These are phyloP conservation scores for Acanthisitta chloris DNA, from an alignment of 2,113 vertebrate genomes.

Conservation along the genomic window DNA sequence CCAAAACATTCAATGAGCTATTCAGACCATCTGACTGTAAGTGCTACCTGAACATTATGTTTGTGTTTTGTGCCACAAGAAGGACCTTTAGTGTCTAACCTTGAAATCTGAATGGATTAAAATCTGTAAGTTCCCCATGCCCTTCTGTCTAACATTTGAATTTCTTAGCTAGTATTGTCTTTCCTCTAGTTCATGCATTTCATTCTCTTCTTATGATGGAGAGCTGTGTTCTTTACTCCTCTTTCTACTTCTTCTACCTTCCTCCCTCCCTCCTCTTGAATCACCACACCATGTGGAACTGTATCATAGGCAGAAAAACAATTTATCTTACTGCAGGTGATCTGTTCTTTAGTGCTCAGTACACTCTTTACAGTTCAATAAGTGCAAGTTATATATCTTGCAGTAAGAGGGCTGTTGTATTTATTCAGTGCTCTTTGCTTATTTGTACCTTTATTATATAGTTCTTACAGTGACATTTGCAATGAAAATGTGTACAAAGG, in stretches of 20 bases:
- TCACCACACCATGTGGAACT: neutral
- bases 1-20: neutral
- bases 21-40: neutral
- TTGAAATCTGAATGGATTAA: neutral
- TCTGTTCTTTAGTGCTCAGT: neutral
- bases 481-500: neutral
- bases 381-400: neutral
- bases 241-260: neutral
- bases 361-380: neutral
- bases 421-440: slow-evolving; percentile 22
- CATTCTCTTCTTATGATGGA: neutral
- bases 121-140: neutral
- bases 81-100: neutral
- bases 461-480: neutral
- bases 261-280: neutral
- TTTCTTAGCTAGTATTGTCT: neutral
- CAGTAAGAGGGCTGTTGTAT: neutral
- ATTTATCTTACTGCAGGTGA: neutral
- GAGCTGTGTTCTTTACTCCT: neutral
- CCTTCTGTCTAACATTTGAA: neutral
- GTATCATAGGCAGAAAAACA: neutral
- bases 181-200: neutral
- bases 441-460: slow-evolving; percentile 19
- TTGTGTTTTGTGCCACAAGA: neutral
- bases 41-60: neutral